Evolutionary conservation across 1,140 invertebrate species (phyloP).

Genomic region (Achroia grisella): DNA sequence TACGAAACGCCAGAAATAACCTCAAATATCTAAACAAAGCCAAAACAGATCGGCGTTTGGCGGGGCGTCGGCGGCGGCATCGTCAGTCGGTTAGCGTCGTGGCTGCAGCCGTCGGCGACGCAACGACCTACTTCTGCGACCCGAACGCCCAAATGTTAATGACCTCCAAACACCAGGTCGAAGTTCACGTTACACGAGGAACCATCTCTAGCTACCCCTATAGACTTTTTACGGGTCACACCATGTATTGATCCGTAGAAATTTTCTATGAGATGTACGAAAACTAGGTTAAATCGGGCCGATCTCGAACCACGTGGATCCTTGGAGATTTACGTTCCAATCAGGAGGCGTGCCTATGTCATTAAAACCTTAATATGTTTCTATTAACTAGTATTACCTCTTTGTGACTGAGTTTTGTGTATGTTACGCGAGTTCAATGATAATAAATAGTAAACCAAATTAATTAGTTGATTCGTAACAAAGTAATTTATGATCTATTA

Average conservation of each 20-base stretch:
- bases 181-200: constrained; percentile 70
- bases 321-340: background rate
- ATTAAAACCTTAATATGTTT: too few relatives aligned
- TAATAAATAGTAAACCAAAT: too few relatives aligned
- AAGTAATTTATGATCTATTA: too few relatives aligned
- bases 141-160: constrained; percentile 69
- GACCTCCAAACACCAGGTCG: constrained; percentile 71
- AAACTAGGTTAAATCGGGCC: constrained; percentile 50
- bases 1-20: constrained; percentile 8
- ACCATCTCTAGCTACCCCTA: constrained; percentile 46
- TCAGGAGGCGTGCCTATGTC: too few relatives aligned
- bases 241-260: constrained; percentile 56
- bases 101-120: constrained; percentile 45
- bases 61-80: constrained; percentile 25
- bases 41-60: constrained; percentile 9
- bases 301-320: constrained; percentile 6
- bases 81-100: constrained; percentile 35
- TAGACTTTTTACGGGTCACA: constrained; percentile 55
- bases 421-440: too few relatives aligned
- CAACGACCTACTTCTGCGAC: constrained; percentile 55
- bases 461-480: too few relatives aligned
- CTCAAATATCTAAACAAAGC: constrained; percentile 18
- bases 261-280: constrained; percentile 30
- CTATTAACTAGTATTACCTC: too few relatives aligned
- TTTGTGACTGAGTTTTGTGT: too few relatives aligned